phyloP scores from a whole-genome alignment of 2,888 invertebrate species.

The Anthophora plumipes region DNA sequence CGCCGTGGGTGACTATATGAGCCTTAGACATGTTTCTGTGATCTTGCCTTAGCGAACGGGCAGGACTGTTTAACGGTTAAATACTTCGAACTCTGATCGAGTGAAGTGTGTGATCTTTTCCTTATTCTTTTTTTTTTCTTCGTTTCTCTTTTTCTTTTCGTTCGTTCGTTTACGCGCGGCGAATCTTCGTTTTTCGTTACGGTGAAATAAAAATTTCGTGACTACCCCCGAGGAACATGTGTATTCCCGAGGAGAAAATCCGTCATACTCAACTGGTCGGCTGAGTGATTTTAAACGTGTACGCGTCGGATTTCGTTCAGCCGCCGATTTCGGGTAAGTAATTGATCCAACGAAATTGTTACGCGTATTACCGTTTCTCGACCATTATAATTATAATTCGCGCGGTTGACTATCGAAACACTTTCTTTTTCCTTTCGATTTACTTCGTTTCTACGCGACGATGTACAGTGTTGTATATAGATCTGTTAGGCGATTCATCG shows the following conservation, averaged over 20 bases:
- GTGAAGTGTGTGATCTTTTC: conserved; percentile 52
- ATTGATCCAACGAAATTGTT: background rate
- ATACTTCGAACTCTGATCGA: conserved; percentile 59
- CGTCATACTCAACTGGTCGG: background rate
- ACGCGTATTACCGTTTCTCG: background rate
- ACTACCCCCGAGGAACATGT: background rate
- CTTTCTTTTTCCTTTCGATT: conserved; percentile 8
- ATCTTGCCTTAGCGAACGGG: conserved; percentile 63
- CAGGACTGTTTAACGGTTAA: conserved; percentile 45
- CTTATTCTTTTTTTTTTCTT: background rate
- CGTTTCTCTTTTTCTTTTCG: background rate
- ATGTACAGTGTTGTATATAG: conserved; percentile 79
- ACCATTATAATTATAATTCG: background rate
- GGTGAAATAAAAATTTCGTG: background rate
- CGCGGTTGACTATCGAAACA: conserved; percentile 21
- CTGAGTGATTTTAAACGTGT: background rate
- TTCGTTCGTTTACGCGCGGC: background rate
- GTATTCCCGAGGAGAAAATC: background rate
- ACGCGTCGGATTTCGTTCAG: background rate
- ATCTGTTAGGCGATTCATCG: conserved; percentile 35
- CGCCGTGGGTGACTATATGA: conserved; percentile 53
- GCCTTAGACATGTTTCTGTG: conserved; percentile 72
- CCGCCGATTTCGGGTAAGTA: conserved; percentile 38
- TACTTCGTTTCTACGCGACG: conserved; percentile 30
- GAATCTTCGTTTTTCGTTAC: background rate